phyloP scores from a whole-genome alignment of 2,888 invertebrate species.

The Mimumesa dahlbomi region DNA sequence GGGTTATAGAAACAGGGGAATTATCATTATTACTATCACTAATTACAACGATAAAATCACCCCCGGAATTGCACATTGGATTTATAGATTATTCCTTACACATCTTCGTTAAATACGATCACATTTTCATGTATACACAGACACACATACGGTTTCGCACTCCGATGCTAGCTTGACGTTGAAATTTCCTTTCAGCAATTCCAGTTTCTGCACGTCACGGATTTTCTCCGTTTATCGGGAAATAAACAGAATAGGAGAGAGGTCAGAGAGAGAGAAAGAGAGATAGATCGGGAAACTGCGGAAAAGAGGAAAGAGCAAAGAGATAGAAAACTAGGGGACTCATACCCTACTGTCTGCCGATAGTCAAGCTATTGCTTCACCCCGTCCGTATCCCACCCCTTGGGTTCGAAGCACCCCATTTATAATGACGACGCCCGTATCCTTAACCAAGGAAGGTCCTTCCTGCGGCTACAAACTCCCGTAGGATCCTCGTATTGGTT shows the following conservation, averaged over 20 bases:
- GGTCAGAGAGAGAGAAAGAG: neutral
- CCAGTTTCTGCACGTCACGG: slow-evolving; percentile 25
- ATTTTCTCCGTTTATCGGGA: slow-evolving; percentile 45
- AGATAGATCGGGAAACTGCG: neutral
- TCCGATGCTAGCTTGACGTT: slow-evolving; percentile 18
- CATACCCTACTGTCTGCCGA: slow-evolving; percentile 51
- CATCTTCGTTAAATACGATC: too few relatives aligned
- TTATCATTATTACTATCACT: too few relatives aligned
- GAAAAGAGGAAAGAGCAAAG: neutral
- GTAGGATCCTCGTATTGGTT: slow-evolving; percentile 56
- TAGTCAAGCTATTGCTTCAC: slow-evolving; percentile 57
- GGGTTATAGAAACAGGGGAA: too few relatives aligned
- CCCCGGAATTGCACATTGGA: too few relatives aligned
- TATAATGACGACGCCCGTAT: slow-evolving; percentile 61
- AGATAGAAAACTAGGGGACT: slow-evolving; percentile 12
- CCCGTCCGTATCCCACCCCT: slow-evolving; percentile 1
- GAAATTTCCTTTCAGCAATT: slow-evolving; percentile 31
- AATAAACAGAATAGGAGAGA: slow-evolving; percentile 40
- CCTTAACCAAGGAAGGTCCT: slow-evolving; percentile 49
- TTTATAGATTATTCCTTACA: too few relatives aligned
- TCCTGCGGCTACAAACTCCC: slow-evolving; percentile 48
- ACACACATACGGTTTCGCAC: too few relatives aligned
- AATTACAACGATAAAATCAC: too few relatives aligned
- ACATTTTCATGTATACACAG: too few relatives aligned
- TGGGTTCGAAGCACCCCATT: slow-evolving; percentile 64